Evolutionary conservation across 2,113 vertebrate genomes (phyloP), one percentile per base, ranked within the genome.

Genomic region (Glaucomys volans): DNA sequence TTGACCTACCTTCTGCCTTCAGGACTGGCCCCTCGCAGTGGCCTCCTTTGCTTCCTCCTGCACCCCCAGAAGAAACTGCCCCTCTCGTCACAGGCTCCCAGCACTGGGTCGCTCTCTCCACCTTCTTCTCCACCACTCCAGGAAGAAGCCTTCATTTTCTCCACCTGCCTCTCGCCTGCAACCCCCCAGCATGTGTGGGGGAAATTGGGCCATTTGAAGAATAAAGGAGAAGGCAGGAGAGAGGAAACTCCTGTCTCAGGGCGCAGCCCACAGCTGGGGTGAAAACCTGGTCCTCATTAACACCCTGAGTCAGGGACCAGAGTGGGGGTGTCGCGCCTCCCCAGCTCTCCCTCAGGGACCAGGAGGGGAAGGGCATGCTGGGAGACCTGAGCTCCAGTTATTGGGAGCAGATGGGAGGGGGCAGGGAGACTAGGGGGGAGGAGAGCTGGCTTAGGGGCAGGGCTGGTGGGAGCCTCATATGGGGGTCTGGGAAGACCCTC

Each of bases 121-220:
- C 72, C 42, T 88, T 79, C 26, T 50, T 47, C 86, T 81, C 86
- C 59, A 76, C 67, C 28, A 75, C 62, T 90, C 66, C 47, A 94
- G 89, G 92, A 87, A 67, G 86, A 59, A 82, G 47, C n/a, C 57
- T 87, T 95, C 77, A 35, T 82, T 95, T 91, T 81, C 69, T 89
- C 89, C 92, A 93, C 96, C 96, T 91, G 93, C 91, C 82, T 79
- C 35, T 86, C 59, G 77, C 50, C 50, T 47, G 62, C 91, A 75
- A 13, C 57, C 37, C 81, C 81, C 77, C 91, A 57, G 92, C 96
- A 95, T 92, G 96, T 95, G 90, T 42, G 93, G 92, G 89, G 95
- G 95, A 97, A 97, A 98, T 93, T 40, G 96, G 91, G 50, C 93
- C 84, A 97, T 91, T 81, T 97, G 96, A 97, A 97, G 96, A 96